phyloP scores from a whole-genome alignment of 2,113 vertebrate genomes.

The Nibea coibor region DNA sequence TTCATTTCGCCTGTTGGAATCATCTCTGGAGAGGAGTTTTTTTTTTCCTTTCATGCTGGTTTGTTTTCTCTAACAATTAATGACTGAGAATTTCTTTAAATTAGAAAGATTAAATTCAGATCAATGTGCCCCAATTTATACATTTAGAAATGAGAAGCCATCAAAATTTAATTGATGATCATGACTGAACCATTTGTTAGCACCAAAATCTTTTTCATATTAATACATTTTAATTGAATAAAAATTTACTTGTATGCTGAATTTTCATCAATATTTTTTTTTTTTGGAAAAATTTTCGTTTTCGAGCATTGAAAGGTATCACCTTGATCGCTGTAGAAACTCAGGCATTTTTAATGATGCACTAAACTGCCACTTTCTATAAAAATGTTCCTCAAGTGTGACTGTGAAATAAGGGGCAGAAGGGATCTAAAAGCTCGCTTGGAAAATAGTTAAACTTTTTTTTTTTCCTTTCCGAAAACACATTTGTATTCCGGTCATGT shows the following conservation, averaged over 20 bases:
- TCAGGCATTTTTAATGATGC: neutral
- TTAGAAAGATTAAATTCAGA: neutral
- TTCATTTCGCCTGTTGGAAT: constrained; percentile 33
- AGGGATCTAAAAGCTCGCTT: neutral
- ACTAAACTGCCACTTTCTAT: neutral
- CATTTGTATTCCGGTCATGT: constrained; percentile 8
- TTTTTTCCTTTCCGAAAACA: neutral
- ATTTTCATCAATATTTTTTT: neutral
- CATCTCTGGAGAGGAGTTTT: constrained; percentile 5
- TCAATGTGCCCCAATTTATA: neutral
- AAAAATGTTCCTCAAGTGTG: neutral
- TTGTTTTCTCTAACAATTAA: neutral
- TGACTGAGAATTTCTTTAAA: neutral
- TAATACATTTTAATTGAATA: neutral
- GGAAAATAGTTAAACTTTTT: neutral
- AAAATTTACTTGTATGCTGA: neutral
- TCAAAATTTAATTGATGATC: too few species aligned
- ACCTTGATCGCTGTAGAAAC: neutral
- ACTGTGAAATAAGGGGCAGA: neutral
- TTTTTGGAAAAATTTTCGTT: too few species aligned
- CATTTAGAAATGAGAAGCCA: too few species aligned
- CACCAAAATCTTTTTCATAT: neutral
- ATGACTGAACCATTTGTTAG: neutral
- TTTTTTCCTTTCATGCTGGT: neutral
- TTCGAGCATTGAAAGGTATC: neutral